Percentiles rank a stretch among this genome's conserved stretches.
phyloP scores from a whole-genome alignment of 2,888 invertebrate species.

The Dorcus parallelipipedus region DNA sequence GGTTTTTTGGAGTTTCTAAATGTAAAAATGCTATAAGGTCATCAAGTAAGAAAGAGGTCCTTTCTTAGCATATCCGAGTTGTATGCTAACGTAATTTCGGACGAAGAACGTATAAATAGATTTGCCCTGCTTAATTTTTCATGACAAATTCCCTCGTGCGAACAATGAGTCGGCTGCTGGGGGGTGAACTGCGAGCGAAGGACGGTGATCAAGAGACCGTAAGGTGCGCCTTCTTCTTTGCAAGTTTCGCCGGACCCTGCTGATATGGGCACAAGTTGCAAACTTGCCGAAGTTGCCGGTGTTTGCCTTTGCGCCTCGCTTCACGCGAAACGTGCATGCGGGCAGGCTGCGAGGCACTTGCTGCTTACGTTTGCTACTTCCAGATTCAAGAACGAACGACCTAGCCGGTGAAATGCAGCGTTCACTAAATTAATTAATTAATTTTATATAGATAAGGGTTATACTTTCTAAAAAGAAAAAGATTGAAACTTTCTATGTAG shows the following conservation, averaged over 20 bases:
- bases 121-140: too few relatives aligned
- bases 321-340: constrained; percentile 44
- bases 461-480: neutral
- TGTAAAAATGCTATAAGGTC: too few relatives aligned
- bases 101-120: neutral
- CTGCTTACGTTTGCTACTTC: constrained; percentile 3
- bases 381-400: neutral
- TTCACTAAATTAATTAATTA: too few relatives aligned
- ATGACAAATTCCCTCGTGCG: neutral
- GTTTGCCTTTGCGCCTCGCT: constrained; percentile 50
- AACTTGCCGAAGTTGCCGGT: constrained; percentile 42
- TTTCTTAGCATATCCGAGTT: too few relatives aligned
- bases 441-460: too few relatives aligned
- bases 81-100: neutral
- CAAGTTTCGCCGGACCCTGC: constrained; percentile 27
- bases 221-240: constrained; percentile 26
- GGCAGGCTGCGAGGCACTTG: constrained; percentile 21
- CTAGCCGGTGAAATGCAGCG: too few relatives aligned
- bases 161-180: neutral
- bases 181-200: constrained; percentile 5
- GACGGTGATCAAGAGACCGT: constrained; percentile 18
- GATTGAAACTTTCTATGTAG: too few relatives aligned
- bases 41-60: too few relatives aligned
- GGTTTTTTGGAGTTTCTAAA: too few relatives aligned
- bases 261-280: constrained; percentile 33